Evolutionary conservation across 2,797 vertebrate species (phyloP).

Genomic region (Acanthis flammea): DNA sequence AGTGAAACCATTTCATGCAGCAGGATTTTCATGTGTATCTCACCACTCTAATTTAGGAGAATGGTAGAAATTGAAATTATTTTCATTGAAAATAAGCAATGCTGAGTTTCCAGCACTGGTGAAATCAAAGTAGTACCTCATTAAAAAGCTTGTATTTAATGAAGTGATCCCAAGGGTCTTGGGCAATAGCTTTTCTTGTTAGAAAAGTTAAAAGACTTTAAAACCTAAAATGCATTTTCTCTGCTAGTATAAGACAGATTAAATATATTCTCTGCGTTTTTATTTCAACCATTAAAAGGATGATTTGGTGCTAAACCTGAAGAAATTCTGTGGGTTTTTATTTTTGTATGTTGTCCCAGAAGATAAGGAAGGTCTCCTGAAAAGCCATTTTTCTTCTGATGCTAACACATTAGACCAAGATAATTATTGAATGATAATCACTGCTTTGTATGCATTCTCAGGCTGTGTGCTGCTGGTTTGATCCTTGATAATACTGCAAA

Average conservation of each 20-base stretch:
- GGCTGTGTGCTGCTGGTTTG: background rate
- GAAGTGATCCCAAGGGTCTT: background rate
- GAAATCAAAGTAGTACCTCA: background rate
- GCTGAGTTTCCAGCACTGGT: background rate
- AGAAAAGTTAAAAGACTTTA: background rate
- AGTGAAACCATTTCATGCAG: background rate
- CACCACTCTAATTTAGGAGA: background rate
- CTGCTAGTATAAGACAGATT: background rate
- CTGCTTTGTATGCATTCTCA: background rate
- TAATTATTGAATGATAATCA: background rate
- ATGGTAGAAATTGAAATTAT: background rate
- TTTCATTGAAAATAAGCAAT: background rate
- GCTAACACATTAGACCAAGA: background rate
- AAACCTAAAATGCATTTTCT: background rate
- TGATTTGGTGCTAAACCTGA: background rate
- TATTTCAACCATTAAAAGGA: background rate
- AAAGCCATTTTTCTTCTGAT: slow-evolving; percentile 31
- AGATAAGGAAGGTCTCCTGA: background rate
- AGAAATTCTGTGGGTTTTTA: background rate
- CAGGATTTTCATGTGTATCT: background rate
- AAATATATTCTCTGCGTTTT: background rate
- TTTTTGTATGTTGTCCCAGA: background rate
- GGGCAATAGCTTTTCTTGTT: background rate
- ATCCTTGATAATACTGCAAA: slow-evolving; percentile 8
- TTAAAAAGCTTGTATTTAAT: background rate